Evolutionary conservation across 2,797 vertebrate genomes (phyloP).

Genomic region (Sciaenops ocellatus): DNA sequence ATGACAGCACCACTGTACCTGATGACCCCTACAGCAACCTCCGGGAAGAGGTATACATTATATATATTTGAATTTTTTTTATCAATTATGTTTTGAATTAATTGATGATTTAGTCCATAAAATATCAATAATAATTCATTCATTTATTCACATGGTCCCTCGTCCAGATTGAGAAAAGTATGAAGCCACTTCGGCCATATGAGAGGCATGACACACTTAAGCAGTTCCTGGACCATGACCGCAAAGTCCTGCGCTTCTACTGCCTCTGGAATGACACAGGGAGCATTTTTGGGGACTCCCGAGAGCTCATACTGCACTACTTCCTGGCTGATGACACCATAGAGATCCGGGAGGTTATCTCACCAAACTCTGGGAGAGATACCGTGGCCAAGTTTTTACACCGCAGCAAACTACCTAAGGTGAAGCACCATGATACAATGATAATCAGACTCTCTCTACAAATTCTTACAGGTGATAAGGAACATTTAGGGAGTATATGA

Average conservation of each 20-base stretch:
- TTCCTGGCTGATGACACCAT: slow-evolving; percentile 93
- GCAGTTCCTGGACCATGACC: slow-evolving; percentile 91
- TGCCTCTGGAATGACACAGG: slow-evolving; percentile 91
- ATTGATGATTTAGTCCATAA: neutral
- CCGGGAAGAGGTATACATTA: slow-evolving; percentile 82
- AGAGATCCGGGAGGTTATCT: slow-evolving; percentile 87
- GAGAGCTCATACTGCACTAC: slow-evolving; percentile 90
- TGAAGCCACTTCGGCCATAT: slow-evolving; percentile 88
- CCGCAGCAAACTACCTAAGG: slow-evolving; percentile 93
- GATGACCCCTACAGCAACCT: slow-evolving; percentile 87
- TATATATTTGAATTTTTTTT: neutral
- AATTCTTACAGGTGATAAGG: too few relatives aligned
- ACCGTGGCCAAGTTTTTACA: slow-evolving; percentile 85
- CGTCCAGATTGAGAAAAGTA: slow-evolving; percentile 79
- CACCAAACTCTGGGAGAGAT: slow-evolving; percentile 87
- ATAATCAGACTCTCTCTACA: too few relatives aligned
- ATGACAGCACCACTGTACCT: slow-evolving; percentile 78
- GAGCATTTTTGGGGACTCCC: slow-evolving; percentile 76
- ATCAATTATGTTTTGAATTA: neutral
- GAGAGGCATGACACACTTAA: slow-evolving; percentile 86
- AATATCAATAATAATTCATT: neutral
- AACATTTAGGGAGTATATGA: neutral
- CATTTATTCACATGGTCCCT: neutral
- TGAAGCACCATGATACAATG: slow-evolving; percentile 57
- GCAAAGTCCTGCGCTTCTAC: slow-evolving; percentile 90